Conservation (phyloP, 1,140 invertebrate genomes). For the Procambarus virginalis region DNA sequence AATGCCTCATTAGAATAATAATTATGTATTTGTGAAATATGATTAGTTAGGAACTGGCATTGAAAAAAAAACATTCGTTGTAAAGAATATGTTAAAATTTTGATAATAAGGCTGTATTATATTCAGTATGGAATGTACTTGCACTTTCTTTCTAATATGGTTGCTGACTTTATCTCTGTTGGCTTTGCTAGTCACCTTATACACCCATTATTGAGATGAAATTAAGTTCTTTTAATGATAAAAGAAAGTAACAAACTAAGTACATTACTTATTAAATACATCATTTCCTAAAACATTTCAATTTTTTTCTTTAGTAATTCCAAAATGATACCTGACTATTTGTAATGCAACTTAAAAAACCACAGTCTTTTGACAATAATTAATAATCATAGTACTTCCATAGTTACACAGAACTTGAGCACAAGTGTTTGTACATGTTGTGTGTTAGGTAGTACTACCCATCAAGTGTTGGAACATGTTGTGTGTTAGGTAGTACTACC, state of each 20-base stretch:
- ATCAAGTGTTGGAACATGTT: no score
- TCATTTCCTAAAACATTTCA: neutral
- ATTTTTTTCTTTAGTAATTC: neutral
- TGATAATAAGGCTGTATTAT: neutral
- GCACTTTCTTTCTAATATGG: no score
- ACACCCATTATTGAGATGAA: no score
- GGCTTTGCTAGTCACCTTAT: no score
- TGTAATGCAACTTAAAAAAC: neutral
- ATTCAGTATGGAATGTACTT: no score
- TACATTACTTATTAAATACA: neutral
- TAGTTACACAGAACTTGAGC: neutral
- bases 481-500: no score
- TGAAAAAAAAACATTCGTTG: no score
- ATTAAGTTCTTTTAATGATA: no score
- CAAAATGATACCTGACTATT: neutral
- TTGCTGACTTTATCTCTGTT: no score
- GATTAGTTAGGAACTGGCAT: neutral
- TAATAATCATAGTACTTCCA: neutral
- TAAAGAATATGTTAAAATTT: neutral
- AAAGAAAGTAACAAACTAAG: no score
- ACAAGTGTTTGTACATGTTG: neutral
- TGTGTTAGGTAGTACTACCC: neutral
- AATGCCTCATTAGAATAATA: no score
- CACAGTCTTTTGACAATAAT: constrained; percentile 8
- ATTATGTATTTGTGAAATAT: neutral